Base-by-base conservation (phyloP, 2,113 vertebrate genomes). In the Brachionichthys hirsutus region DNA sequence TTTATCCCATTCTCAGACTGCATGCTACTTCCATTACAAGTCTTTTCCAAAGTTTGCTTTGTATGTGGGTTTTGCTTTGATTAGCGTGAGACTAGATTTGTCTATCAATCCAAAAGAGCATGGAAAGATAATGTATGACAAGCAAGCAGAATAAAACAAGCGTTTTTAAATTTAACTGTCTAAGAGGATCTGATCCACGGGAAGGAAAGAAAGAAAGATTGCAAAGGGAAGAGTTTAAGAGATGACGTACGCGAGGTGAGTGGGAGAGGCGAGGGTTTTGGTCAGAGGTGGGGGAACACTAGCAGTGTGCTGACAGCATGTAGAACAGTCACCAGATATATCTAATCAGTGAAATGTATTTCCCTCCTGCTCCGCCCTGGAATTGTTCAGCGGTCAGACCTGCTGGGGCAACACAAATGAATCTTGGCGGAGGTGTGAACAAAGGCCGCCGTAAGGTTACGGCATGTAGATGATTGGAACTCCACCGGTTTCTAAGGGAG, bases 281-380 rank as follows among this genome's bases (percentile, higher is more conserved):
- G n/a, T 14, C 54, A 67, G 51, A 56, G 53, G 59, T 30, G 66
- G 70, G 64, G 53, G 64, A 62, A 78, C 72, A 73, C 73, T 84
- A 86, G 88, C 82, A 77, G 83, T 65, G 81, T 71, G 75, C 80
- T 87, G 86, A 89, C 86, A 89, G 89, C 81, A 81, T 83, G 73
- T 77, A 87, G 78, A 83, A 80, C 83, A 87, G 88, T 85, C 83
- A 86, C 77, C 81, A 84, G 87, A 89, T 90, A 88, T 85, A 85
- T 90, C 90, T 92, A 91, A 91, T 91, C 90, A 90, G 87, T 85
- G 78, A 90, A 89, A 89, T 89, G 85, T 84, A 87, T 88, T 88
- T 86, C 73, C 73, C 79, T 76, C 77, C 82, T 72, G 75, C 82
- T 86, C 79, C 64, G 72, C 80, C 82, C 42, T 69, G 77, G 80